Evolutionary conservation across 2,888 invertebrate genomes (phyloP), one percentile per base, ranked within the genome.

Genomic region (Carterocephalus palaemon): DNA sequence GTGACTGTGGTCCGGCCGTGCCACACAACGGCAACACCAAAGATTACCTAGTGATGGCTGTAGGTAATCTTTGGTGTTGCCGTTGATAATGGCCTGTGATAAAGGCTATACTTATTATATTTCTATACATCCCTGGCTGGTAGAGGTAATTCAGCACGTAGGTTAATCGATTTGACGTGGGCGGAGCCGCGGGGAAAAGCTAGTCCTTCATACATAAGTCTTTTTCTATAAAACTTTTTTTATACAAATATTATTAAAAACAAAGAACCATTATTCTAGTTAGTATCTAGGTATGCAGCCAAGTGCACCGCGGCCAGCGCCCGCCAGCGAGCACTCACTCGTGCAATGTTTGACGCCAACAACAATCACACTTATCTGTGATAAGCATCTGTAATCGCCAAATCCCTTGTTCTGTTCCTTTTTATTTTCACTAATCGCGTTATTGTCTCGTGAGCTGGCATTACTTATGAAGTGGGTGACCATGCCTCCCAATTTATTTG

Each of bases 371-470:
- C 43, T 43, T 43, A 43, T 43, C 26, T 6, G 13, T 41, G 62
- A 63, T 61, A 62, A 58, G 47, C 47, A 64, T 61, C 60, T 46
- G 41, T 50, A 55, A 55, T 57, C 55, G 51, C 49, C 48, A 51
- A 62, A 64, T 61, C 67, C 65, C 57, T 61, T 56, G 57, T 51
- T 60, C 53, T 52, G 49, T 60, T 67, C 75, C 70, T 65, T 68
- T 71, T 75, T 75, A 74, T 71, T 67, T 68, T 66, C 66, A 62
- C 69, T 78, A 77, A 78, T 80, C 77, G 76, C 49, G 71, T 78
- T 74, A 77, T 79, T 80, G 79, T 80, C 73, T 74, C 69, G 65
- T 54, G 52, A 53, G 56, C 57, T 55, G 56, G 52, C 62, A 60
- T 63, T 63, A 56, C 47, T 49, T 43, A 45, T 31, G 22, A 12